Conservation (phyloP, 2,113 vertebrate species). For the Tylochromis polylepis region DNA sequence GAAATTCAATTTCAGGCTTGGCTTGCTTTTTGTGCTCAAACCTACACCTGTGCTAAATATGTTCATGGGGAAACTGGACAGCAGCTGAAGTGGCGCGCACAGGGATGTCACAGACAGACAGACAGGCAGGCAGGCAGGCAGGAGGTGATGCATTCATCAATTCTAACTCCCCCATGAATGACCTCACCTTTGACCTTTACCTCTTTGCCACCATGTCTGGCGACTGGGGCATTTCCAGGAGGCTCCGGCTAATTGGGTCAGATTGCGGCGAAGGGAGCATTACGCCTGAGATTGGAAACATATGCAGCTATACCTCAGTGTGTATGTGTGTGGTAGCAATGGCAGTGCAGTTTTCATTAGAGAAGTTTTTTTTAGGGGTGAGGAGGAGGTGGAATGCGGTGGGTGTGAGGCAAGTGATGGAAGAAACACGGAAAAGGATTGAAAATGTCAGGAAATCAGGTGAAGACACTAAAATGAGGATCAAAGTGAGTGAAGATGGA, state of each 20-base stretch:
- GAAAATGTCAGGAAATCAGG: not conserved
- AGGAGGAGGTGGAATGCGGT: not conserved
- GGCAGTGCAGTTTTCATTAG: not conserved
- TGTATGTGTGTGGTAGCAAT: not conserved
- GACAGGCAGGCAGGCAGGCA: not conserved
- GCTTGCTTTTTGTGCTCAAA: conserved; percentile 4
- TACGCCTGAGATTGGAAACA: conserved; percentile 74
- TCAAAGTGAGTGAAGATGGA: not conserved
- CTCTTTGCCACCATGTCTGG: conserved; percentile 44
- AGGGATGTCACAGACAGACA: not conserved
- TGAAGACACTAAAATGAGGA: not conserved
- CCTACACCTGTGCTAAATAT: conserved; percentile 36
- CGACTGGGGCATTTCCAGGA: conserved; percentile 58
- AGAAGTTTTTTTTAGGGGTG: not conserved
- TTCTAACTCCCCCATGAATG: not conserved
- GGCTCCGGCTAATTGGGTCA: conserved; percentile 65
- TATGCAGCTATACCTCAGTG: conserved; percentile 35
- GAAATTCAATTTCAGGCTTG: conserved; percentile 57
- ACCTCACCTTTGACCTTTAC: conserved; percentile 57
- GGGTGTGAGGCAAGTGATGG: not conserved
- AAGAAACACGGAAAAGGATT: not conserved
- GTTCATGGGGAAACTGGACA: not conserved
- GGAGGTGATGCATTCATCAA: conserved; percentile 34
- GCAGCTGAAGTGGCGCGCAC: not conserved
- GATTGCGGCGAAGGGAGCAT: conserved; percentile 61